Percentiles rank a stretch among this genome's conserved stretches.
These are phyloP conservation scores for Anthoscopus minutus DNA, from an alignment of 2,113 vertebrate genomes.

Conservation along the genomic window DNA sequence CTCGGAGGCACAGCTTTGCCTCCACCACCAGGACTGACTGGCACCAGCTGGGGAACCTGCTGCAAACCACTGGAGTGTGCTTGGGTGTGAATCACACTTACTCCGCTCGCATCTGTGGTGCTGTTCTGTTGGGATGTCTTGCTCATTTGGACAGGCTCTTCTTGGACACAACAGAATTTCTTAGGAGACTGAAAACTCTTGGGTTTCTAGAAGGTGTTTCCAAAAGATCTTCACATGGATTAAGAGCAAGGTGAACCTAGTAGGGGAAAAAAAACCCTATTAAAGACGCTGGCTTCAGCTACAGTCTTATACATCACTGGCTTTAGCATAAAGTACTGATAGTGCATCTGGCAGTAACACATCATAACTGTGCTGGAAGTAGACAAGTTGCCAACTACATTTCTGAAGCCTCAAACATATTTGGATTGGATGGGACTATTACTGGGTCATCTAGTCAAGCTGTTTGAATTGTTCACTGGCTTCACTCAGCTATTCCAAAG, in stretches of 20 bases:
- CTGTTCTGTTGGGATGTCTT: conserved; percentile 78
- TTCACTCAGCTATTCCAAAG: conserved; percentile 46
- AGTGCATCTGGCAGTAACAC: neutral
- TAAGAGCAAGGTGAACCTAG: conserved; percentile 42
- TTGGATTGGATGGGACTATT: conserved; percentile 52
- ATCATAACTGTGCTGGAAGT: neutral
- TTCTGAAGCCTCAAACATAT: conserved; percentile 14
- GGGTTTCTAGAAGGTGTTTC: conserved; percentile 10
- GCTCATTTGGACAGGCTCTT: conserved; percentile 87
- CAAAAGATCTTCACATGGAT: conserved; percentile 59
- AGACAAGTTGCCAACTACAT: neutral
- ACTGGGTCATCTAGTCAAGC: conserved; percentile 55
- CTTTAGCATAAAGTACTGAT: neutral
- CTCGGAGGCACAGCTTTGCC: conserved; percentile 83
- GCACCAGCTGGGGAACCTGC: conserved; percentile 86
- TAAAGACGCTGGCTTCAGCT: conserved; percentile 18
- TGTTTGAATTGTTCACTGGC: conserved; percentile 29
- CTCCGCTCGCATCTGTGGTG: conserved; percentile 75
- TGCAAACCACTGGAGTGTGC: conserved; percentile 76
- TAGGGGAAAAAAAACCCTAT: neutral
- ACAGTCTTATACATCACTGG: neutral
- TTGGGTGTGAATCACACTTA: conserved; percentile 83
- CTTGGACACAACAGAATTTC: conserved; percentile 19
- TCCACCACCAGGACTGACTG: conserved; percentile 77
- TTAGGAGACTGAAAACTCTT: neutral